Percentiles rank a stretch among this genome's conserved stretches.
Evolutionary conservation across 2,113 vertebrate species (phyloP).

Genomic region (Sphyrna mokarran): DNA sequence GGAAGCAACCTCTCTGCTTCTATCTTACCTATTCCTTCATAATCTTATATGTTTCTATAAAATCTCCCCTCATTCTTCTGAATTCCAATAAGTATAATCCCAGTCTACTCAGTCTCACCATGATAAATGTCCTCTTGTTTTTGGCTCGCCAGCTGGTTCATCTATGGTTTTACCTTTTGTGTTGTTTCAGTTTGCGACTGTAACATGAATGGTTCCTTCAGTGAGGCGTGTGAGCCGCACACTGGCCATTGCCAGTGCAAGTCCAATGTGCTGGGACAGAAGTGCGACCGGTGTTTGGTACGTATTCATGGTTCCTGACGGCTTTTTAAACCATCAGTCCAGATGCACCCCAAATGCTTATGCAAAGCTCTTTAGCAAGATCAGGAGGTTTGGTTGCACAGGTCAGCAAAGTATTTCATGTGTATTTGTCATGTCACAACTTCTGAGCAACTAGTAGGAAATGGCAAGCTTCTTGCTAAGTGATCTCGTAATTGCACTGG

Average conservation of each 20-base stretch:
- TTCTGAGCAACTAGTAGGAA: not conserved
- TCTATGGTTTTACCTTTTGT: not conserved
- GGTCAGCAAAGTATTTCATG: not conserved
- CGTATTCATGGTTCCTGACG: slow-evolving; percentile 38
- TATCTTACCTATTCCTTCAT: no score
- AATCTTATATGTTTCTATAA: no score
- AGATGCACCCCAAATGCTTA: not conserved
- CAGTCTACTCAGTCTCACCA: no score
- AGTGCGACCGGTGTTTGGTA: slow-evolving; percentile 80
- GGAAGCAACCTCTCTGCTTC: no score
- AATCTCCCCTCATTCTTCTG: no score
- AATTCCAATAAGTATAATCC: no score
- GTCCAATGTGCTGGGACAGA: slow-evolving; percentile 64
- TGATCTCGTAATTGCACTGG: not conserved
- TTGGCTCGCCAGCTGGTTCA: not conserved
- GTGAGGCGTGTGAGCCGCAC: slow-evolving; percentile 62
- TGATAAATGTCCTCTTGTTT: not conserved
- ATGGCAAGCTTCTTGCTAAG: not conserved
- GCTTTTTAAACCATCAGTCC: not conserved
- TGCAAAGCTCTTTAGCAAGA: not conserved
- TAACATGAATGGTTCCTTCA: slow-evolving; percentile 62
- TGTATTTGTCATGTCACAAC: not conserved
- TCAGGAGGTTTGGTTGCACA: not conserved
- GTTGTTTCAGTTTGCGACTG: slow-evolving; percentile 68
- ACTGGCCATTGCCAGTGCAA: slow-evolving; percentile 76